A percentile compares a stretch with the other conserved stretches of the same genome.
Evolutionary conservation across 2,888 invertebrate genomes (phyloP).

Genomic region (Polydrusus pterygomalis): DNA sequence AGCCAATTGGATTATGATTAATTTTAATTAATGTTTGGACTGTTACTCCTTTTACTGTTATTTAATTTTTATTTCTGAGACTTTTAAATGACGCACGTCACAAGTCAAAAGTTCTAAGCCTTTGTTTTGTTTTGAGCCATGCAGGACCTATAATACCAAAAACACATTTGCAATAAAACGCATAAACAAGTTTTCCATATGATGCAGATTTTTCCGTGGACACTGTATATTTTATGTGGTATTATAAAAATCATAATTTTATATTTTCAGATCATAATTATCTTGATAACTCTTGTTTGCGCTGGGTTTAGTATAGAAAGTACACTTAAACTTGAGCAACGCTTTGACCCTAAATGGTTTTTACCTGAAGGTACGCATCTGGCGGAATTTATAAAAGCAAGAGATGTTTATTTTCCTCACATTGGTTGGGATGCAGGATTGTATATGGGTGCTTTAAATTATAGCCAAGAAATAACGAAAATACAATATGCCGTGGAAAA

Average conservation of each 20-base stretch:
- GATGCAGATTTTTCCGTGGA: too few species aligned
- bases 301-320: conserved; percentile 79
- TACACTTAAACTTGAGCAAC: conserved; percentile 80
- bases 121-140: too few species aligned
- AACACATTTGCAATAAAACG: too few species aligned
- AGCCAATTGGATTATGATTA: too few species aligned
- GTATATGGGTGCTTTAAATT: conserved; percentile 81
- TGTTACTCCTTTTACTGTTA: too few species aligned
- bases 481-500: conserved; percentile 75
- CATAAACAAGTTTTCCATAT: too few species aligned
- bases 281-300: conserved; percentile 77
- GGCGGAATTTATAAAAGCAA: conserved; percentile 76
- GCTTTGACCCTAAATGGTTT: conserved; percentile 88
- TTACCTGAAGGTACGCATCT: conserved; percentile 81
- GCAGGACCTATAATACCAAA: too few species aligned
- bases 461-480: conserved; percentile 76
- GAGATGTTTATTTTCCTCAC: conserved; percentile 79
- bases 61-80: too few species aligned
- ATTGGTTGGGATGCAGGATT: conserved; percentile 79
- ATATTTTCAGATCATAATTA: conserved; percentile 73
- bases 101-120: too few species aligned
- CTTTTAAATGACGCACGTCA: too few species aligned
- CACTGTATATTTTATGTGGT: too few species aligned
- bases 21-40: too few species aligned
- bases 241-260: not conserved